Conservation (phyloP, 2,797 vertebrate genomes). For the Sus cebifrons region DNA sequence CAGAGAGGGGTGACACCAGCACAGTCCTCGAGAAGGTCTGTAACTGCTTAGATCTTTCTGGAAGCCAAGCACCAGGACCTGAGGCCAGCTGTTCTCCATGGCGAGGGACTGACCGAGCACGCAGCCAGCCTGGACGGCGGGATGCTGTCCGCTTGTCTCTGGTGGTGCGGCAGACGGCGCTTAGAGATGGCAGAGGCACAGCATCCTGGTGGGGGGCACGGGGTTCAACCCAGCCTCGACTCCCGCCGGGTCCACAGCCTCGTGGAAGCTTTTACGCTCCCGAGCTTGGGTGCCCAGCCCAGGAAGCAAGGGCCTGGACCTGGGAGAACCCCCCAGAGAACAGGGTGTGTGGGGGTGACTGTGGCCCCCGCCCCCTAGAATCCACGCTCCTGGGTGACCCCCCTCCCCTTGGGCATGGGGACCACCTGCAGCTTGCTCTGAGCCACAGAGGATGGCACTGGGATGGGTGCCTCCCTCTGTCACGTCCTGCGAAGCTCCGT, state of each 20-base stretch:
- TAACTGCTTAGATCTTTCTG: not conserved
- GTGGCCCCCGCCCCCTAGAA: rapidly evolving
- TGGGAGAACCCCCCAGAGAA: no score
- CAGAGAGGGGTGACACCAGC: rapidly evolving
- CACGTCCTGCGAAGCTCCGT: rapidly evolving
- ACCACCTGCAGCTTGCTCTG: not conserved
- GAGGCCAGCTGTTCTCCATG: rapidly evolving
- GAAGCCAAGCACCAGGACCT: not conserved
- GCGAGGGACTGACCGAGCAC: not conserved
- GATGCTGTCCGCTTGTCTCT: rapidly evolving
- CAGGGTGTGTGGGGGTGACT: rapidly evolving
- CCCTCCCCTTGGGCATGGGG: rapidly evolving
- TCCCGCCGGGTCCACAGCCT: rapidly evolving
- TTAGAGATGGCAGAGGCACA: rapidly evolving
- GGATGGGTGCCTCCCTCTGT: rapidly evolving
- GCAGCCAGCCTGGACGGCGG: rapidly evolving
- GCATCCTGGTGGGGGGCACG: rapidly evolving
- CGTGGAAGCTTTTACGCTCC: rapidly evolving
- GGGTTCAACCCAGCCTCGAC: not conserved
- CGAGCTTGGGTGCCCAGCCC: rapidly evolving
- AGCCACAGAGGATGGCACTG: rapidly evolving
- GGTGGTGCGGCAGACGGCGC: not conserved
- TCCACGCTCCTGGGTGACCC: rapidly evolving
- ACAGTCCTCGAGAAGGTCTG: rapidly evolving
- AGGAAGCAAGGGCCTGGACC: no score